Evolutionary conservation across 2,888 invertebrate genomes (phyloP), one percentile per base, ranked within the genome.

Genomic region (Dryobota labecula): DNA sequence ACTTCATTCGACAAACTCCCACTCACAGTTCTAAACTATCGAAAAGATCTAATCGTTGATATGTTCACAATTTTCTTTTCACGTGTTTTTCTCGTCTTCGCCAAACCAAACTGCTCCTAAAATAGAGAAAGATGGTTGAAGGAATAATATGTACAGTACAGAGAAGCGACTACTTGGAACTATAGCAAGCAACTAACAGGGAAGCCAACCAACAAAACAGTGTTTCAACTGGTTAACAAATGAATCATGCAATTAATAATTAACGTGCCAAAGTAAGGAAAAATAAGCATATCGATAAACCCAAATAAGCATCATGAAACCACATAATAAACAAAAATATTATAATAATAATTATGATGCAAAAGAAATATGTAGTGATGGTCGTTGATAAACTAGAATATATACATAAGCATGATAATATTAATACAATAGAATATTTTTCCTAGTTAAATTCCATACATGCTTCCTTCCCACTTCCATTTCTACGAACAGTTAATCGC

Each of bases 1-100:
- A 95, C 95, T 95, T 95, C 96, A 95, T 95, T 94, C 95, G 94
- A 86, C 86, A 89, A 83, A 78, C 83, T 84, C 86, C 88, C 80
- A 82, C 73, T 84, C 82, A 86, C 86, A 79, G 84, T 77, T 83
- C 71, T 84, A 86, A 81, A 74, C 75, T 85, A 82, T 81, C 79
- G 73, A 80, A 80, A 82, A 74, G 80, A 76, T 84, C 66, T 69
- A 87, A 77, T 76, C 62, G 76, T 74, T 53, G 70, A 69, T 64
- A 66, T 53, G 57, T 63, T 80, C 77, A 80, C 62, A 79, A 86
- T 84, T 80, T 85, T 84, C 83, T 84, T 78, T 84, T 84, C 79
- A 83, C 80, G 60, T 83, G 68, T 76, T 81, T 78, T 80, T 85
- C 79, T 73, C 76, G 77, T 80, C 84, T 72, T 79, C 78, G 78